A percentile compares a stretch with the other conserved stretches of the same genome.
phyloP scores from a whole-genome alignment of 2,797 vertebrate species.

The Parauchenoglanis ngamensis region DNA sequence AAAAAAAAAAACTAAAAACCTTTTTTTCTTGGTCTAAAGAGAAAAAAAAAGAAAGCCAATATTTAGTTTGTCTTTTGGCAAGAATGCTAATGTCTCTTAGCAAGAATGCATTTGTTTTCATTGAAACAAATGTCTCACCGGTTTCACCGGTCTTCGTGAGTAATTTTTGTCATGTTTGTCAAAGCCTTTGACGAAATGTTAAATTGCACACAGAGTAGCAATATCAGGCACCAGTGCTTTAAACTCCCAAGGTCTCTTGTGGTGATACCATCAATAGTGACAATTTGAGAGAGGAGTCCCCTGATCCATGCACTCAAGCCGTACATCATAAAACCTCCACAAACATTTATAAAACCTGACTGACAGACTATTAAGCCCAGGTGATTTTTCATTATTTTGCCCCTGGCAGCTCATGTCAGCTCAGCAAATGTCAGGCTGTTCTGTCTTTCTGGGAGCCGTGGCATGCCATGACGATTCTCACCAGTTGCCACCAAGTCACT shows the following conservation, averaged over 20 bases:
- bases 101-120: not conserved
- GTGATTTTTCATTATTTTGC: conserved; percentile 22
- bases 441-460: not conserved
- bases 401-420: conserved; percentile 1
- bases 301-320: not conserved
- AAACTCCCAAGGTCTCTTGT: not conserved
- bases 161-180: not conserved
- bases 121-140: too few species aligned
- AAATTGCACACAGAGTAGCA: not conserved
- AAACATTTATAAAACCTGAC: conserved; percentile 16
- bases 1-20: not conserved
- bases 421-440: not conserved
- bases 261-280: not conserved
- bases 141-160: not conserved
- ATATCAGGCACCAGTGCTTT: not conserved
- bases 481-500: not conserved
- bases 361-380: conserved; percentile 19
- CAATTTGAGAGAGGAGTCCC: not conserved
- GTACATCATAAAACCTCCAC: conserved; percentile 1
- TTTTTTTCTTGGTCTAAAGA: not conserved
- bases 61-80: not conserved
- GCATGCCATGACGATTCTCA: not conserved
- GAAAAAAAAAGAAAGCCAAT: not conserved
- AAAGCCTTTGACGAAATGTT: not conserved
- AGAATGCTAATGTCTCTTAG: not conserved